Percentiles rank a stretch among this genome's conserved stretches.
These are phyloP conservation scores for Umimayanthus kanabou DNA, from an alignment of 92 coral and sea anemone species.

Conservation along the genomic window DNA sequence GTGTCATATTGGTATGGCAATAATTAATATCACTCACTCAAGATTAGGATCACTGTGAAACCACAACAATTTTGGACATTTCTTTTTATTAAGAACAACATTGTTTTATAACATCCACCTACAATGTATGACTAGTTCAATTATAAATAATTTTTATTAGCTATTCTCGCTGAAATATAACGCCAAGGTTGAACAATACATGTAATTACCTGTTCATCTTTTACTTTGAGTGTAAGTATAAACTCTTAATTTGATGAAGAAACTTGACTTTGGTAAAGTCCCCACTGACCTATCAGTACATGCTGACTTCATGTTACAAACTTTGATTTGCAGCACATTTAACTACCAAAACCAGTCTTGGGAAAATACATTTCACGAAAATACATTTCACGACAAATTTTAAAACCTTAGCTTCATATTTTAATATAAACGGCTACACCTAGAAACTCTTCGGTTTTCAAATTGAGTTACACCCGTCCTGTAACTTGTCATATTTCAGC, in stretches of 20 bases:
- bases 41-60: too few species aligned
- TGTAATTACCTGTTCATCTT: background rate
- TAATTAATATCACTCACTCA: too few species aligned
- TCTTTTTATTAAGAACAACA: too few species aligned
- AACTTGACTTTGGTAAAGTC: background rate
- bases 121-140: background rate
- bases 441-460: background rate
- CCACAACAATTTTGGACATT: background rate
- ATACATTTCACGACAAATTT: background rate
- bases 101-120: background rate
- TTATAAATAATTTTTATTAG: background rate
- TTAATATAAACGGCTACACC: background rate
- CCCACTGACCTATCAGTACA: background rate
- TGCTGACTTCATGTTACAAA: background rate
- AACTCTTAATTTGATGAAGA: background rate
- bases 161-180: background rate
- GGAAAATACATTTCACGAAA: background rate
- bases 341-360: background rate
- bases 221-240: too few species aligned
- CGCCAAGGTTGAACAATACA: background rate
- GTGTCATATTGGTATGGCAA: too few species aligned
- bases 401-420: background rate
- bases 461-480: too few species aligned
- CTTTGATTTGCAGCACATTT: background rate
- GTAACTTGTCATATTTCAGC: too few species aligned